A percentile compares a stretch with the other conserved stretches of the same genome.
These are phyloP conservation scores for Ephialtes manifestator DNA, from an alignment of 2,888 invertebrate genomes.

Conservation along the genomic window DNA sequence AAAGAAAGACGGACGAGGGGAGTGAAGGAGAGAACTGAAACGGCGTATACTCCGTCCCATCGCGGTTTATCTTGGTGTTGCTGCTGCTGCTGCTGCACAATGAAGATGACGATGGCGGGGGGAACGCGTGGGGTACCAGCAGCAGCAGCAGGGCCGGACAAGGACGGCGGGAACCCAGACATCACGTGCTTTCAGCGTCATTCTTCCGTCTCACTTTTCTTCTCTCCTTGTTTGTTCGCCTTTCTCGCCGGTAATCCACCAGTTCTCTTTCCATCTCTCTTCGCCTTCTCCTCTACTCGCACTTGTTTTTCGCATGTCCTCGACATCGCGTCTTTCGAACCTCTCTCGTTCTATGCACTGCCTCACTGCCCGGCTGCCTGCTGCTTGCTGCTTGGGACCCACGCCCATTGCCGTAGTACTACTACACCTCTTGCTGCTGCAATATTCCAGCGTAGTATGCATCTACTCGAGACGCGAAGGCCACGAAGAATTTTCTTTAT, in stretches of 20 bases:
- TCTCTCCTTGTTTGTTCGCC: constrained; percentile 27
- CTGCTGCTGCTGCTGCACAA: neutral
- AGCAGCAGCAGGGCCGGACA: constrained; percentile 62
- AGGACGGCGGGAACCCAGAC: constrained; percentile 79
- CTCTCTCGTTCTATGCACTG: constrained; percentile 22
- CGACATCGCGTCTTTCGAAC: neutral
- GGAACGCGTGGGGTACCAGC: constrained; percentile 22
- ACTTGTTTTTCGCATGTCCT: constrained; percentile 33
- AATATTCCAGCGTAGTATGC: neutral
- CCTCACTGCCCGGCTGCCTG: constrained; percentile 8
- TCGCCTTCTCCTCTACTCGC: constrained; percentile 50
- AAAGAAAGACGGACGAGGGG: neutral
- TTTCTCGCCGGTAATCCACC: constrained; percentile 44
- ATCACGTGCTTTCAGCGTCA: constrained; percentile 78
- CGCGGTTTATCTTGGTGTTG: constrained; percentile 2
- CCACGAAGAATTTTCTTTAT: neutral
- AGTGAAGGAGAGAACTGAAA: neutral
- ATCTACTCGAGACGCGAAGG: neutral
- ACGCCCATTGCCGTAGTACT: constrained; percentile 22
- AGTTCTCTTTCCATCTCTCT: constrained; percentile 16
- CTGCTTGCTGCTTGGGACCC: neutral
- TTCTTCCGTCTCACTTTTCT: neutral
- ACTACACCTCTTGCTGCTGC: constrained; percentile 4
- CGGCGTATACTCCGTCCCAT: neutral
- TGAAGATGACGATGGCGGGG: constrained; percentile 17